Base-by-base conservation (phyloP, 2,888 invertebrate species). In the Acanthosepion esculentum region DNA sequence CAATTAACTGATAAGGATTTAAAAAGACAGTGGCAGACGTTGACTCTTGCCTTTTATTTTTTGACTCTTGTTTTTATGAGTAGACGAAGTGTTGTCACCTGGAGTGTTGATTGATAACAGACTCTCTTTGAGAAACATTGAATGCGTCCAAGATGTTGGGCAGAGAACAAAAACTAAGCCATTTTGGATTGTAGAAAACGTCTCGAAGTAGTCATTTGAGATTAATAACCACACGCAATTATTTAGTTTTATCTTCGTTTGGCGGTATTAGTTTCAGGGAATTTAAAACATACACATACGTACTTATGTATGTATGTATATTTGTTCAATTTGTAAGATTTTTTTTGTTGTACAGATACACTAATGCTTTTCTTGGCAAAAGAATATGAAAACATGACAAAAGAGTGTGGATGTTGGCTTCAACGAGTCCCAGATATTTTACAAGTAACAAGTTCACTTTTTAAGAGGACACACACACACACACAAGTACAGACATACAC, bases 191-290 rank as follows among this genome's bases (percentile, higher is more conserved):
- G 78, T n/a, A 33, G n/a, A n/a, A 78, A 78, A n/a, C 33, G 18
- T n/a, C 78, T 5, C 78, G n/a, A 78, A 33, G n/a, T 78, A 33
- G n/a, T 78, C 78, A 78, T 78, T 78, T 78, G 78, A 78, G 78
- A 78, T 78, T 78, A n/a, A 78, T 78, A 78, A 78, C 78, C n/a
- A n/a, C 78, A n/a, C 78, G n/a, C 78, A 78, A n/a, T 78, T 78
- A 29, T 78, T 78, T 1, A n/a, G 78, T n/a, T 78, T n/a, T 78
- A 12, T 78, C 23, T n/a, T 78, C 7, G 12, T 78, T 78, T 29
- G 7, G 6, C n/a, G 29, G 6, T 29, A 78, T 78, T 78, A 78
- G n/a, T 78, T 78, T 2, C 78, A n/a, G 15, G n/a, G 78, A 78
- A n/a, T 78, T 78, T 15, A 10, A n/a, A 12, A 78, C 78, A 78